Percentiles rank a stretch among this genome's conserved stretches.
Conservation (phyloP, 2,113 vertebrate genomes). For the Ameiurus melas region DNA sequence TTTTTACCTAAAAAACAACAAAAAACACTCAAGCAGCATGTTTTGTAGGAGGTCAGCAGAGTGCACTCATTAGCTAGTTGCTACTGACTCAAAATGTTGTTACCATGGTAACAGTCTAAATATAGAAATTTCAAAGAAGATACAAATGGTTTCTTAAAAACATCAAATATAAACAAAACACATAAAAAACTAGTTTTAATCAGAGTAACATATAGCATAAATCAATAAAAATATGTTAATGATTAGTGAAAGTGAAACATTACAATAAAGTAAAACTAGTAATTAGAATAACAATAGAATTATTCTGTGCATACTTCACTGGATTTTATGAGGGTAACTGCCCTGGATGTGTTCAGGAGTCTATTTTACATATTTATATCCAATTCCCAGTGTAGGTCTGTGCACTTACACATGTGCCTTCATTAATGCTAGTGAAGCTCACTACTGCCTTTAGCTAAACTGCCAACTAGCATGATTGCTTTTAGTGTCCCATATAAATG, state of each 20-base stretch:
- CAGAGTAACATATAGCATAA: neutral
- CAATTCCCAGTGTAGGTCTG: neutral
- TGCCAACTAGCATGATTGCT: neutral
- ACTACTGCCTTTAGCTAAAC: neutral
- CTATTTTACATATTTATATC: neutral
- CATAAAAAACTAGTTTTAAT: neutral
- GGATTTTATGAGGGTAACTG: neutral
- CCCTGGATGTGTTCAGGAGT: neutral
- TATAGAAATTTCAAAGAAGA: neutral
- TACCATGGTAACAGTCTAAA: constrained; percentile 7
- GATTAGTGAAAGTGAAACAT: neutral
- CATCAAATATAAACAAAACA: neutral
- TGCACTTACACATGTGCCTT: neutral
- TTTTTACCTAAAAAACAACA: neutral
- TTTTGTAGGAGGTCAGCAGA: neutral
- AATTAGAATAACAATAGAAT: neutral
- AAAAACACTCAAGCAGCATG: neutral
- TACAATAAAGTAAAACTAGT: neutral
- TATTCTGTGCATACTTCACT: neutral
- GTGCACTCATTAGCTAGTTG: neutral
- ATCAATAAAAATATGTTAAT: neutral
- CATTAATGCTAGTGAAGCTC: neutral
- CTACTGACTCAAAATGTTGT: neutral
- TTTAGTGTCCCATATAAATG: neutral
- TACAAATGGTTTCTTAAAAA: no score